phyloP scores from a whole-genome alignment of 2,113 vertebrate species.

The Gobio gobio region DNA sequence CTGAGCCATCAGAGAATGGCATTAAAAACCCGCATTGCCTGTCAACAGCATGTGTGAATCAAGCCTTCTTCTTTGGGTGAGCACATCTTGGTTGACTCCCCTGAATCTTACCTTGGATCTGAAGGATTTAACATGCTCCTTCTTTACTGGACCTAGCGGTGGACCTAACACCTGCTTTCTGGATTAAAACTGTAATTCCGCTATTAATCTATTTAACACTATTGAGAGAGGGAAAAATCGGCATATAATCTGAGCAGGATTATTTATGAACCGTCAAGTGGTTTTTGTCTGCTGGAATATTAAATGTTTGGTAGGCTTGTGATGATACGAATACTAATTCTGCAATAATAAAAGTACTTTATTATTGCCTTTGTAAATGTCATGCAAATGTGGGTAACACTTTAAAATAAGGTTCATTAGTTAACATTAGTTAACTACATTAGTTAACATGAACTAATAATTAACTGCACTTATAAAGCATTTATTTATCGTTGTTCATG shows the following conservation, averaged over 20 bases:
- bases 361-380: slow-evolving; percentile 45
- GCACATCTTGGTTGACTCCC: slow-evolving; percentile 49
- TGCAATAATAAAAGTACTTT: slow-evolving; percentile 53
- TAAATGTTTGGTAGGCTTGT: slow-evolving; percentile 16
- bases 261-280: neutral
- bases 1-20: slow-evolving; percentile 61
- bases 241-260: neutral
- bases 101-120: slow-evolving; percentile 39
- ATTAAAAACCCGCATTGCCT: slow-evolving; percentile 56
- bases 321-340: neutral
- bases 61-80: slow-evolving; percentile 64
- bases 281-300: neutral
- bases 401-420: too few relatives aligned
- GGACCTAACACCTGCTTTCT: neutral
- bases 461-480: too few relatives aligned
- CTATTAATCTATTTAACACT: slow-evolving; percentile 27
- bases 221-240: neutral
- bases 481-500: too few relatives aligned
- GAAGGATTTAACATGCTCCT: slow-evolving; percentile 27
- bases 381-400: too few relatives aligned
- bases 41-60: slow-evolving; percentile 44
- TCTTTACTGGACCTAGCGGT: slow-evolving; percentile 12
- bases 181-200: slow-evolving; percentile 11
- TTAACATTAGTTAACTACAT: too few relatives aligned
- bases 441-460: too few relatives aligned